phyloP scores from a whole-genome alignment of 2,797 vertebrate species.

The Falco cherrug region DNA sequence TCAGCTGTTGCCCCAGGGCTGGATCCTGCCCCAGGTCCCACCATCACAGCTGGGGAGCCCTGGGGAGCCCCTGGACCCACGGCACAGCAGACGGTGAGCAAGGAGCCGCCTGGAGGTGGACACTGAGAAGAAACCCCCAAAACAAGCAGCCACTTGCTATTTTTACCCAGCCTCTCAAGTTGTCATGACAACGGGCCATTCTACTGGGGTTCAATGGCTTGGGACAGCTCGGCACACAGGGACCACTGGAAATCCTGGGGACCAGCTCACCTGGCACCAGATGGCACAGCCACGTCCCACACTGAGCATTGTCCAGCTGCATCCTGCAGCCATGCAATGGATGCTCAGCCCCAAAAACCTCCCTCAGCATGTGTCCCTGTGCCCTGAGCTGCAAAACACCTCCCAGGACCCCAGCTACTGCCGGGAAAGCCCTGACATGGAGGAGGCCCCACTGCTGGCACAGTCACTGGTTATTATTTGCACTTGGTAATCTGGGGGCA shows the following conservation, averaged over 20 bases:
- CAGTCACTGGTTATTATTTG: background rate
- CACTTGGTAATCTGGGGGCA: background rate
- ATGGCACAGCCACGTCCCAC: fast-evolving
- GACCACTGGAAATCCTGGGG: background rate
- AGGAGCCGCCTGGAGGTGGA: background rate
- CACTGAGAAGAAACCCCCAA: background rate
- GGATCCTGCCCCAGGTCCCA: background rate
- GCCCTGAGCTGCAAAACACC: background rate
- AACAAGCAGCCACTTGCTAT: background rate
- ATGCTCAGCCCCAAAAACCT: background rate
- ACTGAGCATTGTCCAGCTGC: background rate
- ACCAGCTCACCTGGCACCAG: fast-evolving
- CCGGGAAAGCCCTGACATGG: fast-evolving
- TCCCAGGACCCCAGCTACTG: background rate
- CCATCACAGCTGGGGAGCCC: background rate
- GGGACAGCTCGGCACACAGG: too few relatives aligned
- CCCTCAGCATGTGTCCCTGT: fast-evolving
- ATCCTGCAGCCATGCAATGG: background rate
- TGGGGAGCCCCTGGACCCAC: background rate
- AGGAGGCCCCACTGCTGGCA: background rate
- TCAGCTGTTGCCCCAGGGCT: background rate
- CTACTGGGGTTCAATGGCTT: background rate
- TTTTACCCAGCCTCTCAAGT: background rate
- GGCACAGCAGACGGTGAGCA: fast-evolving
- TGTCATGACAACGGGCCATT: constrained; percentile 32